Conservation (phyloP, 2,797 vertebrate genomes). For the Mallotus villosus region DNA sequence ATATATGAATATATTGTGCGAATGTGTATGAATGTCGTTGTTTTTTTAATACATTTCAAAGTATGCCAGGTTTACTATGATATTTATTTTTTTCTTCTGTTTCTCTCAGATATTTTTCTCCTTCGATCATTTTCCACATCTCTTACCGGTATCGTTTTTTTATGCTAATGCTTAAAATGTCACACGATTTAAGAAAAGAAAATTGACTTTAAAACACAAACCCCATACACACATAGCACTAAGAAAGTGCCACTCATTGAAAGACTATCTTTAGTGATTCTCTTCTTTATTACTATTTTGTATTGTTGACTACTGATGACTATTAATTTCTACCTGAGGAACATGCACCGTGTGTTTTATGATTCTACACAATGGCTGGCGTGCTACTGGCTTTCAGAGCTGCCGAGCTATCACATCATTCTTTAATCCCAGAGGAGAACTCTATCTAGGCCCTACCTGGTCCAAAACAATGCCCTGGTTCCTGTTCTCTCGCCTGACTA, state of each 20-base stretch:
- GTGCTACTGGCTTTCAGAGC: background rate
- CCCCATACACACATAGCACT: background rate
- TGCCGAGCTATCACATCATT: background rate
- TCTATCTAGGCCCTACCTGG: background rate
- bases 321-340: conserved; percentile 1
- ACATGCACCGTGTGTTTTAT: background rate
- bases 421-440: background rate
- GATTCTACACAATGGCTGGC: background rate
- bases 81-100: conserved; percentile 44
- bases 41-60: conserved; percentile 68
- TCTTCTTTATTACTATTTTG: background rate
- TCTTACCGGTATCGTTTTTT: conserved; percentile 54
- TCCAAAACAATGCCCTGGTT: background rate
- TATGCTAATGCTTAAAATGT: conserved; percentile 62
- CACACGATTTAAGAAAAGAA: conserved; percentile 63
- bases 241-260: conserved; percentile 2
- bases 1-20: conserved; percentile 77
- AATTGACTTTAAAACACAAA: conserved; percentile 22
- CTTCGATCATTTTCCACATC: conserved; percentile 49
- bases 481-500: background rate
- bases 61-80: conserved; percentile 65
- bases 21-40: conserved; percentile 77
- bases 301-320: background rate
- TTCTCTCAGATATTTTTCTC: conserved; percentile 41
- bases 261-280: background rate